Evolutionary conservation across 2,888 invertebrate species (phyloP).

Genomic region (Calliopum simillimum): DNA sequence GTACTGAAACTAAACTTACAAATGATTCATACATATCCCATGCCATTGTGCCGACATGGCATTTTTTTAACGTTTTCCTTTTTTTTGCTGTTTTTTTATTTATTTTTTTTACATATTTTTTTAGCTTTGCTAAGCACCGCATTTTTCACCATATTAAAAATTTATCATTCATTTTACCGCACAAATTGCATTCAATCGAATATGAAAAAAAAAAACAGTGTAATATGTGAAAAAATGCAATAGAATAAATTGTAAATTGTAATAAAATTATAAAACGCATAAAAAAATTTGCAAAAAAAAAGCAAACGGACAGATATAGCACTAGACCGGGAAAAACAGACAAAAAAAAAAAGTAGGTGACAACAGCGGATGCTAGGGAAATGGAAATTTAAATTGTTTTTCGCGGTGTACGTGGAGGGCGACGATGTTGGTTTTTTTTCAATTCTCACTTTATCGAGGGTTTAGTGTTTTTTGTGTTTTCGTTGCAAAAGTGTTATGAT

Average conservation of each 20-base stretch:
- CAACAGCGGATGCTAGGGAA: conserved; percentile 31
- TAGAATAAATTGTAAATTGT: conserved; percentile 12
- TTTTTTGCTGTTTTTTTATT: neutral
- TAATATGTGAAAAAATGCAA: conserved; percentile 11
- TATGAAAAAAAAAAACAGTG: conserved; percentile 31
- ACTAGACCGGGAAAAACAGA: neutral
- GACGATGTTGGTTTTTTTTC: neutral
- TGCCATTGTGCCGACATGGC: neutral
- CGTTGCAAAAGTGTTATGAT: neutral
- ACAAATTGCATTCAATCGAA: conserved; percentile 30
- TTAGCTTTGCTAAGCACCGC: neutral
- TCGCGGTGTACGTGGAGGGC: neutral
- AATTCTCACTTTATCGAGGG: conserved; percentile 20
- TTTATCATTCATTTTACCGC: conserved; percentile 9
- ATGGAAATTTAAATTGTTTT: conserved; percentile 34
- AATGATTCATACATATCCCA: too few relatives aligned
- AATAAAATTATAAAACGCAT: neutral
- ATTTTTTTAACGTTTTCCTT: neutral
- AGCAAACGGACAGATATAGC: neutral
- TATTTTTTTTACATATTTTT: neutral
- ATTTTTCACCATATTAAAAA: conserved; percentile 16
- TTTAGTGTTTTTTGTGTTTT: conserved; percentile 11
- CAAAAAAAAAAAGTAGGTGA: conserved; percentile 20
- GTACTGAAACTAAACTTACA: neutral
- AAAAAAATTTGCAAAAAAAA: neutral